Base-by-base conservation (phyloP, 2,888 invertebrate genomes). In the Ephialtes manifestator region DNA sequence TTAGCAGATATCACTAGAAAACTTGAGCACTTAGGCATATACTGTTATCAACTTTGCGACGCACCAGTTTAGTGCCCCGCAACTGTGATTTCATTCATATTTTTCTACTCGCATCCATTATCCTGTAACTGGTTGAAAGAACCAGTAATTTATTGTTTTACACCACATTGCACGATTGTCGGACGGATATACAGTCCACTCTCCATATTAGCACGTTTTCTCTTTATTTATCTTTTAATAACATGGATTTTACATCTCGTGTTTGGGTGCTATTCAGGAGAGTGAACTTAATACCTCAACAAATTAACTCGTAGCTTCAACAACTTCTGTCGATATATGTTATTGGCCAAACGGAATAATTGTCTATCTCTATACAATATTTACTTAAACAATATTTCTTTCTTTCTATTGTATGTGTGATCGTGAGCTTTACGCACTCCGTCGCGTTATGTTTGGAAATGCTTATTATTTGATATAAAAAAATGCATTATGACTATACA, bases 401-500 rank as follows among this genome's bases (percentile, higher is more conserved):
- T 70, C 78, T 58, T 63, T 80, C 65, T 78, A 70, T 67, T 53
- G 67, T 84, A 28, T 51, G 68, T 31, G 53, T 67, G 68, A 60
- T 82, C 48, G 75, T 76, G 70, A 72, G 79, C 65, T 74, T 71
- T 53, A 43, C 76, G 71, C 67, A 72, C 67, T 63, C 71, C 48
- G 60, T 86, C 78, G 74, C 78, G 28, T 85, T 68, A 53, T 77
- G 60, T 60, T 68, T 82, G 67, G 67, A 87, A 86, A 87, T 87
- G 85, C 81, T 81, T 86, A 86, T 46, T 78, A 68, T 82, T 87
- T 85, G 74, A 87, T 65, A 89, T 72, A 88, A 82, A 68, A 83
- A 83, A 88, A 88, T 89, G 87, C 81, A 85, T 86, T 81, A 87
- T 88, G 87, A 89, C 87, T 88, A 89, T 89, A 90, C 88, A 90